A percentile compares a stretch with the other conserved stretches of the same genome.
Evolutionary conservation across 2,797 vertebrate species (phyloP).

Genomic region (Mareca penelope): DNA sequence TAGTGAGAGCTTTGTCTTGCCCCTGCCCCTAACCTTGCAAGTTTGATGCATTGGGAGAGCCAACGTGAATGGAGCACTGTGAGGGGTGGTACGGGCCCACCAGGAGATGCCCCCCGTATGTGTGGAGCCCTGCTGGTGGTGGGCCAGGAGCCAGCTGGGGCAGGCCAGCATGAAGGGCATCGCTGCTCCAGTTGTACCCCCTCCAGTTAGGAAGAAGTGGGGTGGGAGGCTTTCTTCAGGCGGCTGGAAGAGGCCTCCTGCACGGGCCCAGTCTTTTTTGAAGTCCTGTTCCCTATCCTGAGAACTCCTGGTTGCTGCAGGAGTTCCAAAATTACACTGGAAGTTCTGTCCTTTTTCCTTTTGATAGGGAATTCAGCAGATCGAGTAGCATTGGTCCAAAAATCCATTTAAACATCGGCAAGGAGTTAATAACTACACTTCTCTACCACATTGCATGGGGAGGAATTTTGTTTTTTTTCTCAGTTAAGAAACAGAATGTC

Average conservation of each 20-base stretch:
- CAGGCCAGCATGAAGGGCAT: accelerated
- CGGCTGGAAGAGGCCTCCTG: background rate
- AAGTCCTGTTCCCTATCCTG: background rate
- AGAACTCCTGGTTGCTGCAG: background rate
- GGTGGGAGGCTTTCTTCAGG: background rate
- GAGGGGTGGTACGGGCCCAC: no score
- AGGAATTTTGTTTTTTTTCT: background rate
- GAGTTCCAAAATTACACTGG: accelerated
- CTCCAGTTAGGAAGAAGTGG: accelerated
- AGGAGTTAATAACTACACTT: background rate
- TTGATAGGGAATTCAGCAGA: accelerated
- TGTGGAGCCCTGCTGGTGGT: background rate
- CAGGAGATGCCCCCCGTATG: background rate
- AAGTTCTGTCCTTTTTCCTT: background rate
- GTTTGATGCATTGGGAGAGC: background rate
- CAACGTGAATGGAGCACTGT: background rate
- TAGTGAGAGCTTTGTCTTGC: background rate
- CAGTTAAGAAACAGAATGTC: background rate
- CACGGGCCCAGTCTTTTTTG: background rate
- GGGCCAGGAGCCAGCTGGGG: background rate
- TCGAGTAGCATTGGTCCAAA: background rate
- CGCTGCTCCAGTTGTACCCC: accelerated
- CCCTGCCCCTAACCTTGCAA: background rate
- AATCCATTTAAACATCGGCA: accelerated
- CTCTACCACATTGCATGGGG: background rate